Evolutionary conservation across 2,888 invertebrate species (phyloP), one percentile per base, ranked within the genome.

Genomic region (Perithous albicinctus): DNA sequence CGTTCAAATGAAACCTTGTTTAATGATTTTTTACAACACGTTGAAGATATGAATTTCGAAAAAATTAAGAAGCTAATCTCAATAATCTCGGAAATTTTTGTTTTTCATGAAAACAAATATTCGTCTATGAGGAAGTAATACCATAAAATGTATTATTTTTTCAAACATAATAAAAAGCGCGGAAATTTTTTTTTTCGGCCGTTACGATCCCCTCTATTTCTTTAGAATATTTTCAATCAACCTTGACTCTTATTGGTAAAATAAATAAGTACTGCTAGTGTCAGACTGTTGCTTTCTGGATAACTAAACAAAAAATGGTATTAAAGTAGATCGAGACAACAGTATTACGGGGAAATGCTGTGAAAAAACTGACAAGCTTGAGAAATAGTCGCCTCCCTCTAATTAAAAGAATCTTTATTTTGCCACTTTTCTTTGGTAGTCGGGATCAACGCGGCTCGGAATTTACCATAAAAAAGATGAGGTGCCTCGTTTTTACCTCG

Each of bases 381-480:
- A 23, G 7, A 20, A n/a, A 23, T 4, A 8, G 32, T 15, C 12
- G 8, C 35, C 18, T 20, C 23, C 35, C 23, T 67, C 67, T 51
- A 67, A 67, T 67, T 67, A 51, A 32, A 51, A 51, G 51, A 67
- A 51, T 20, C 35, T 38, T 51, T 51, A 72, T 67, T 80, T 56
- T 38, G 61, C 63, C 18, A 38, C 18, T 61, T 63, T 20, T 63
- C 78, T 72, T 38, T 26, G n/a, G 56, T 32, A 41, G 56, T 59
- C 29, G 35, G 12, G 46, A 61, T 66, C 15, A 32, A 18, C 29
- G 10, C 46, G 23, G 12, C 15, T 26, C 10, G 29, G 29, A 41
- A 69, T 54, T 2, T 35, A 67, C 61, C 43, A 77, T 32, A 67
- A 73, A 56, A 38, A 35, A 73, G n/a, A n/a, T n/a, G n/a, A 77